Percentiles rank a stretch among this genome's conserved stretches.
phyloP scores from a whole-genome alignment of 2,113 vertebrate species.

The Noctilio leporinus region DNA sequence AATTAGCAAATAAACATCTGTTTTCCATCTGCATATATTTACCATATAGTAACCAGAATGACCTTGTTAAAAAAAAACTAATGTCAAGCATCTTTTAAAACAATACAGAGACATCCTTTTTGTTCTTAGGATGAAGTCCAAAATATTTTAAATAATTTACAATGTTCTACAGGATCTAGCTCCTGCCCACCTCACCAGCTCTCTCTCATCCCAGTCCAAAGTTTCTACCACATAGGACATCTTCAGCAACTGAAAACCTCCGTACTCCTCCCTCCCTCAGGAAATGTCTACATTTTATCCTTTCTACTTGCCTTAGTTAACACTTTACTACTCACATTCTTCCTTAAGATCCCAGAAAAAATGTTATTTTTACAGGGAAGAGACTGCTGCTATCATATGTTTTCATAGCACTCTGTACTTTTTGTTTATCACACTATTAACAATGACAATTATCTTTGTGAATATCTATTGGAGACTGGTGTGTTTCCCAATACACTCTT shows the following conservation, averaged over 20 bases:
- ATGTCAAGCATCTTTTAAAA: not conserved
- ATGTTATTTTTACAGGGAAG: not conserved
- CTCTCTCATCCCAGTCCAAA: not conserved
- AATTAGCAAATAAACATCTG: not conserved
- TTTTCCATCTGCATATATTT: not conserved
- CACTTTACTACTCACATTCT: not conserved
- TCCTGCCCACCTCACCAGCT: too few relatives aligned
- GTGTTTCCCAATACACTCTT: not conserved
- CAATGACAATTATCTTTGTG: not conserved
- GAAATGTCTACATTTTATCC: not conserved
- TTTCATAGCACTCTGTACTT: not conserved
- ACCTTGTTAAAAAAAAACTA: not conserved
- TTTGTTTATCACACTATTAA: not conserved
- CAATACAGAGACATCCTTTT: not conserved
- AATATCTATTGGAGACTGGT: not conserved
- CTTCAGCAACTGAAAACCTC: not conserved
- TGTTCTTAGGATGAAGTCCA: not conserved
- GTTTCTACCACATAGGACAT: not conserved
- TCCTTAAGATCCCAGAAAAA: not conserved
- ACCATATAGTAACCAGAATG: not conserved
- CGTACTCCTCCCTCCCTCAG: not conserved
- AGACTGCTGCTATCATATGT: not conserved
- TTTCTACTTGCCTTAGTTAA: not conserved
- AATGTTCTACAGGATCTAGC: not conserved
- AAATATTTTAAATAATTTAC: not conserved